Evolutionary conservation across 2,888 invertebrate species (phyloP).

Genomic region (Eudasyphora cyanicolor): DNA sequence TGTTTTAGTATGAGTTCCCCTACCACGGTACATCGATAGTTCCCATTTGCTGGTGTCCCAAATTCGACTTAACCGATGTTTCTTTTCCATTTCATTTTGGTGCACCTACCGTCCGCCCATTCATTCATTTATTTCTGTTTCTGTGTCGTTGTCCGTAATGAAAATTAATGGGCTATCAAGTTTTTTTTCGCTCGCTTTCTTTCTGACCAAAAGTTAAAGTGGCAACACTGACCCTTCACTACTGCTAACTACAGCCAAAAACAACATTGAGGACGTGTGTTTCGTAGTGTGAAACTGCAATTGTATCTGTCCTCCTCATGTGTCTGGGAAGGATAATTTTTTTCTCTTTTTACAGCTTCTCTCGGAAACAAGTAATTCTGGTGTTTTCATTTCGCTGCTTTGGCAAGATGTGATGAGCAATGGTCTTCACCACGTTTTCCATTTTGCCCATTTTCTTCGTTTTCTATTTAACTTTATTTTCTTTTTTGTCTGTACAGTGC

Average conservation of each 20-base stretch:
- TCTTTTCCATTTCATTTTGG: neutral
- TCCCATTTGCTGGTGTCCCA: too few species aligned
- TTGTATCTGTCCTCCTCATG: constrained; percentile 6
- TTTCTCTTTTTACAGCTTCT: neutral
- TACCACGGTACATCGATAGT: too few species aligned
- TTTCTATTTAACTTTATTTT: neutral
- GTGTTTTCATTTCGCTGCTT: constrained; percentile 16
- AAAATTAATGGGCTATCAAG: constrained; percentile 65
- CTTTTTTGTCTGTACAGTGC: neutral
- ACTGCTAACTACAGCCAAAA: constrained; percentile 25
- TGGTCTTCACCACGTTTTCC: constrained; percentile 52
- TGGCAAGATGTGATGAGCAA: constrained; percentile 45
- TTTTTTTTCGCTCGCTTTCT: constrained; percentile 40
- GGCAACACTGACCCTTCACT: constrained; percentile 60
- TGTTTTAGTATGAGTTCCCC: too few species aligned
- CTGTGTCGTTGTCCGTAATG: constrained; percentile 51
- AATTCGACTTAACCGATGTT: neutral
- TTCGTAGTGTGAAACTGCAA: constrained; percentile 35
- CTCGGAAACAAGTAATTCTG: constrained; percentile 6
- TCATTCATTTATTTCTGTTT: neutral
- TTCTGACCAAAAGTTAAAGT: constrained; percentile 50
- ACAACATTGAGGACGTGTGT: constrained; percentile 40
- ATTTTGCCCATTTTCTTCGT: neutral
- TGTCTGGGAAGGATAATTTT: constrained; percentile 24
- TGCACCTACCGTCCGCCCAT: neutral